Conservation (phyloP, 2,113 vertebrate genomes). For the Tetrao urogallus region DNA sequence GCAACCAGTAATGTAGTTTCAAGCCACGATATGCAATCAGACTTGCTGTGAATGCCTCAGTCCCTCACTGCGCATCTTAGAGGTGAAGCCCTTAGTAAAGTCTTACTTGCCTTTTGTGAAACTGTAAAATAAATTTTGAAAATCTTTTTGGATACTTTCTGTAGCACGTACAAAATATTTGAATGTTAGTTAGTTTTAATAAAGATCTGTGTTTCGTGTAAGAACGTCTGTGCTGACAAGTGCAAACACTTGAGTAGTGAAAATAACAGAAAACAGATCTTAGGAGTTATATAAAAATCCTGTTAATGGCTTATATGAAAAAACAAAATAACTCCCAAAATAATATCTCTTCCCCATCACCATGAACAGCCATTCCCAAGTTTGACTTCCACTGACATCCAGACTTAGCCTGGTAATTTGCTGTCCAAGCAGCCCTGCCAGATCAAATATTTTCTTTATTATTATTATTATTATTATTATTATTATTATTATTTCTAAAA, state of each 20-base stretch:
- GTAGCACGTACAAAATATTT: not conserved
- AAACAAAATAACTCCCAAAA: not conserved
- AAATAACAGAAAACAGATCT: not conserved
- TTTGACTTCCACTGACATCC: not conserved
- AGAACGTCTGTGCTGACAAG: not conserved
- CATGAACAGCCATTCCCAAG: not conserved
- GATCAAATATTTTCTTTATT: not conserved
- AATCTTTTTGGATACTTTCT: not conserved
- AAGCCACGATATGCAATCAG: not conserved
- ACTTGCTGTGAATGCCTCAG: not conserved
- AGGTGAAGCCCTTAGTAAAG: rapidly evolving
- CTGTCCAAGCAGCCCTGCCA: not conserved
- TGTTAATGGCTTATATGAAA: not conserved
- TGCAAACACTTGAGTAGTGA: not conserved
- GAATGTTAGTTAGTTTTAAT: not conserved
- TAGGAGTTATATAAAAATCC: not conserved
- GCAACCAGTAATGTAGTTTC: not conserved
- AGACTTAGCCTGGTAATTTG: not conserved
- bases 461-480: not conserved
- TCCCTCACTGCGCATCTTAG: not conserved
- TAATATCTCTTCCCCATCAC: not conserved
- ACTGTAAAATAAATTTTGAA: not conserved
- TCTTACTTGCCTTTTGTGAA: not conserved
- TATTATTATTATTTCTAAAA: not conserved
- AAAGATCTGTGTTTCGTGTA: not conserved